Conservation (phyloP, 2,888 invertebrate species). For the Xestia c-nigrum region DNA sequence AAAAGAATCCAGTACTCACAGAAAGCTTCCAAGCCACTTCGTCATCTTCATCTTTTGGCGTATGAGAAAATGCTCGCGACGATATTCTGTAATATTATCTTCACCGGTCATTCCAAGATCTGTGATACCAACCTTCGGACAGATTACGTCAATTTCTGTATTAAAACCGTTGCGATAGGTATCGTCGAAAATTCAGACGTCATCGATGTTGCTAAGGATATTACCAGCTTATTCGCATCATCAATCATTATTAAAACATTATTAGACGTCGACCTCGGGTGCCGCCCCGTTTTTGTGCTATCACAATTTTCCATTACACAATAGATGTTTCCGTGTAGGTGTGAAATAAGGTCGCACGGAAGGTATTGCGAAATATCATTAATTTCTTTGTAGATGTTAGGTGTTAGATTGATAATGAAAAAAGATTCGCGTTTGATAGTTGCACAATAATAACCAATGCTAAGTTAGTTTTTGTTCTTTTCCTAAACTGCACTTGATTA, state of each 20-base stretch:
- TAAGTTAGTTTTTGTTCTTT: constrained; percentile 17
- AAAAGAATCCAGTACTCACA: neutral
- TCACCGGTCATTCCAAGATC: constrained; percentile 27
- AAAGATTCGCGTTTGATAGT: constrained; percentile 14
- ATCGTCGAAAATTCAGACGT: constrained; percentile 53
- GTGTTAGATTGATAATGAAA: constrained; percentile 18
- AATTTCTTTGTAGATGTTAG: constrained; percentile 28
- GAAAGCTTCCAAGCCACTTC: constrained; percentile 13
- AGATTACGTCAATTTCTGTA: constrained; percentile 46
- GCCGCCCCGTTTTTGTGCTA: constrained; percentile 67
- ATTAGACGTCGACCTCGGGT: constrained; percentile 67
- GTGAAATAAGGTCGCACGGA: constrained; percentile 53
- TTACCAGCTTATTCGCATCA: constrained; percentile 53
- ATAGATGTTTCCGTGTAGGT: constrained; percentile 63
- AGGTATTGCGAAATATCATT: constrained; percentile 52
- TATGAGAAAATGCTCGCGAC: neutral
- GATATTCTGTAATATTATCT: constrained; percentile 7
- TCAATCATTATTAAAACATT: constrained; percentile 71
- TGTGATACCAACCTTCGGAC: constrained; percentile 20
- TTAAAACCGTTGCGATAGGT: constrained; percentile 53
- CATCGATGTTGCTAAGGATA: constrained; percentile 60
- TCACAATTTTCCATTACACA: constrained; percentile 63
- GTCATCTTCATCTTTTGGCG: neutral
- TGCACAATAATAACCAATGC: constrained; percentile 7
- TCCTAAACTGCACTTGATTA: constrained; percentile 49